Evolutionary conservation across 2,888 invertebrate species (phyloP).

Genomic region (Euproctis similis): DNA sequence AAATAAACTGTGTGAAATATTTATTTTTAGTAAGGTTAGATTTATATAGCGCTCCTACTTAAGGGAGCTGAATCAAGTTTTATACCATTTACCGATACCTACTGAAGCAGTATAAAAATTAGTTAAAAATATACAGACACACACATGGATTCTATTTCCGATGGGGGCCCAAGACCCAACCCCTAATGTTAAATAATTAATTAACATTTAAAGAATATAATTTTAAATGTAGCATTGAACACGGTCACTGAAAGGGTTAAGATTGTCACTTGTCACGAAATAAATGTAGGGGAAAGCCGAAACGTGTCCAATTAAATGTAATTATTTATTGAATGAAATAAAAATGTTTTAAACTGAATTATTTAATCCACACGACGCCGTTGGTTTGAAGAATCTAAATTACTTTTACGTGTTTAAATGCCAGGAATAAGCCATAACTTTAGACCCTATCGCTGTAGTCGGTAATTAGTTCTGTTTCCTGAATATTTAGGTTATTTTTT

Average conservation of each 20-base stretch:
- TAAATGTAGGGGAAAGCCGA: constrained; percentile 42
- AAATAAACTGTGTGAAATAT: too few species aligned
- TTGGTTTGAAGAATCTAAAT: constrained; percentile 4
- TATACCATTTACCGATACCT: too few species aligned
- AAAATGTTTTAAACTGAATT: constrained; percentile 5
- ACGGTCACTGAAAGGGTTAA: constrained; percentile 54
- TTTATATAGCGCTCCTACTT: too few species aligned
- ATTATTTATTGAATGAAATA: constrained; percentile 28
- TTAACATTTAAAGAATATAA: constrained; percentile 63
- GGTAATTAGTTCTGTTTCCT: too few species aligned
- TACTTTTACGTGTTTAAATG: constrained; percentile 5
- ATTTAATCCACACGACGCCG: constrained; percentile 1
- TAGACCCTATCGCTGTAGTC: too few species aligned
- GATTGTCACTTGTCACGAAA: constrained; percentile 59
- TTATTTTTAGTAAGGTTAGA: too few species aligned
- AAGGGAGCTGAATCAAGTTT: too few species aligned
- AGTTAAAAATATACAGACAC: constrained; percentile 14
- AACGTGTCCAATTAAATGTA: constrained; percentile 38
- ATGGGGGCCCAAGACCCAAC: constrained; percentile 27
- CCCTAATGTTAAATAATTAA: constrained; percentile 46
- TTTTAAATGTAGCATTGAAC: constrained; percentile 51
- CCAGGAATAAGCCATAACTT: too few species aligned
- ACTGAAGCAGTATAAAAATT: too few species aligned
- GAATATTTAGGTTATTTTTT: too few species aligned
- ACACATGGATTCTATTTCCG: constrained; percentile 32